These are phyloP conservation scores for Colaptes auratus DNA, from an alignment of 2,113 vertebrate genomes.

Conservation along the genomic window DNA sequence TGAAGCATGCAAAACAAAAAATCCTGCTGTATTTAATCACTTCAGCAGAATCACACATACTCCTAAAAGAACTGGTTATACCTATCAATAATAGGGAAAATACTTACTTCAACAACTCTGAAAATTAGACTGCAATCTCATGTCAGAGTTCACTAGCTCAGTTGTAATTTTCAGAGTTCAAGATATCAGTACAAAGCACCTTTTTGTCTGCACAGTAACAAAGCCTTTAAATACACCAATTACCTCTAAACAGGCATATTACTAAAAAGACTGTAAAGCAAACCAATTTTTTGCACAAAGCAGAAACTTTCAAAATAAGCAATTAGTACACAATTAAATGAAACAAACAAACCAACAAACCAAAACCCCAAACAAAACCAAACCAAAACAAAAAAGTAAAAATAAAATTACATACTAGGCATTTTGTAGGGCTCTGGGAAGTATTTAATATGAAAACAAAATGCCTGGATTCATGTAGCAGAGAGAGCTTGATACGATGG, in stretches of 20 bases:
- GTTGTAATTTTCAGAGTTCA: neutral
- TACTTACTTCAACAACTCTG: neutral
- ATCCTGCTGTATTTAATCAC: neutral
- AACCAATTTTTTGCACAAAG: slow-evolving; percentile 17
- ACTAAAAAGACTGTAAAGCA: slow-evolving; percentile 41
- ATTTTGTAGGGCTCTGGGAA: slow-evolving; percentile 35
- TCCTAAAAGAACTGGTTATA: neutral
- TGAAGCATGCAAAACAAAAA: neutral
- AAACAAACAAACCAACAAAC: neutral
- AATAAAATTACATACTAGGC: neutral
- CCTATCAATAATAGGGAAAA: neutral
- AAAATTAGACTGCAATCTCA: slow-evolving; percentile 10
- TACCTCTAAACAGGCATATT: slow-evolving; percentile 39
- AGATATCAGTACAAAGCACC: neutral
- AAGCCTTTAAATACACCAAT: slow-evolving; percentile 37
- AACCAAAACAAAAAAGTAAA: neutral
- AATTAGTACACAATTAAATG: slow-evolving; percentile 25
- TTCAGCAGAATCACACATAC: neutral
- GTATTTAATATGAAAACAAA: slow-evolving; percentile 30
- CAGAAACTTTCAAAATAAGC: slow-evolving; percentile 39
- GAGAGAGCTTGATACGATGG: neutral
- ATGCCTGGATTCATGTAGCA: slow-evolving; percentile 38
- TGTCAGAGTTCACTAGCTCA: neutral
- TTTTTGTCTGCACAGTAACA: slow-evolving; percentile 72
- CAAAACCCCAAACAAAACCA: neutral